phyloP scores from a whole-genome alignment of 2,888 invertebrate species.

The Cryptus armator region DNA sequence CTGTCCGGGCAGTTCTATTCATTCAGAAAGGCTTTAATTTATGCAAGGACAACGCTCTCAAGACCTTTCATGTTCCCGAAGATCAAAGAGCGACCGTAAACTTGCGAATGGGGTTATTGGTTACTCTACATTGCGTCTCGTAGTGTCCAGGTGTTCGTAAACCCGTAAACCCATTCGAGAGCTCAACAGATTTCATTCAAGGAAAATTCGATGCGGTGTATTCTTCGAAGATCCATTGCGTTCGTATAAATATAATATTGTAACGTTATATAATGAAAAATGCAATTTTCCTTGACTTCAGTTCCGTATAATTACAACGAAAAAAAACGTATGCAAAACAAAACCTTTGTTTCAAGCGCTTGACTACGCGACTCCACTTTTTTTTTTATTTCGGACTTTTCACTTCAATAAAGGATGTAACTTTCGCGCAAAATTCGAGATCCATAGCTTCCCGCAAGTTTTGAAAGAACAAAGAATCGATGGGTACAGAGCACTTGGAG shows the following conservation, averaged over 20 bases:
- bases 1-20: neutral
- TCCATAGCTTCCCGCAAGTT: neutral
- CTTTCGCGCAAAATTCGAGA: neutral
- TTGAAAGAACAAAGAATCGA: constrained; percentile 1
- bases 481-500: constrained; percentile 12
- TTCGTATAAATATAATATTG: too few species aligned
- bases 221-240: neutral
- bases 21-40: constrained; percentile 43
- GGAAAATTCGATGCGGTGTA: neutral
- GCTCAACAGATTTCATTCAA: constrained; percentile 17
- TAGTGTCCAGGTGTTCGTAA: constrained; percentile 22
- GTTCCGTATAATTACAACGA: too few species aligned
- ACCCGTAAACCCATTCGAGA: constrained; percentile 1
- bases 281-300: too few species aligned
- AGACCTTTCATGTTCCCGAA: neutral
- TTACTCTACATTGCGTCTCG: constrained; percentile 32
- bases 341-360: neutral
- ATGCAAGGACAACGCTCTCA: constrained; percentile 27
- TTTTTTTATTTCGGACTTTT: neutral
- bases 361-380: neutral
- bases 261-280: too few species aligned
- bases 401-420: neutral
- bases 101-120: constrained; percentile 33
- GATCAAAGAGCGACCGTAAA: neutral
- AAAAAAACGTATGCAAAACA: too few species aligned